Evolutionary conservation across 2,797 vertebrate species (phyloP).

Genomic region (Squalus acanthias): DNA sequence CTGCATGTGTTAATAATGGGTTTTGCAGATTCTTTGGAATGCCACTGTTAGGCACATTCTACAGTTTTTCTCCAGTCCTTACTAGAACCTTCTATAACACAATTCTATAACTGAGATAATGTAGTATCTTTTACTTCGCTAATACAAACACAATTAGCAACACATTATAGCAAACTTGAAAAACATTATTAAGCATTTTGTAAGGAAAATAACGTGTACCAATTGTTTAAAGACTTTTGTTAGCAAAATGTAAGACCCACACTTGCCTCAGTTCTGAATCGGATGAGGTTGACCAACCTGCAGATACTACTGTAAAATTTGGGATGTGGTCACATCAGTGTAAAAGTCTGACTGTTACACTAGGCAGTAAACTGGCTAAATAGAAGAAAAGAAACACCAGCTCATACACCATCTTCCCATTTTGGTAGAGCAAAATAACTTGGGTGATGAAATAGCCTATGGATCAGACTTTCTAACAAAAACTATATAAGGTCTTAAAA

Average conservation of each 20-base stretch:
- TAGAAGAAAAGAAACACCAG: too few species aligned
- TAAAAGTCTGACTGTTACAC: neutral
- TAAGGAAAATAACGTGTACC: neutral
- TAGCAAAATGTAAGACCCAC: neutral
- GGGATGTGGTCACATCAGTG: too few species aligned
- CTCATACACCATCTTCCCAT: neutral
- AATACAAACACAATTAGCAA: neutral
- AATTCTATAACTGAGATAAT: neutral
- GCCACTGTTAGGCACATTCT: neutral
- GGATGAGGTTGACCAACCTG: neutral
- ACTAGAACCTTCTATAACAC: neutral
- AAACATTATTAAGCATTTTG: neutral
- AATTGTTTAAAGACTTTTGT: neutral
- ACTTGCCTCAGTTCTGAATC: neutral
- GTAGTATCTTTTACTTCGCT: neutral
- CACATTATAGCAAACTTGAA: neutral
- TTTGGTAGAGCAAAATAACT: neutral
- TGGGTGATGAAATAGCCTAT: neutral
- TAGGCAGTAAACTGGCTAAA: neutral
- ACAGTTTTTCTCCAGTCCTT: neutral
- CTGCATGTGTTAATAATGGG: neutral
- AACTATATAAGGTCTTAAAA: neutral
- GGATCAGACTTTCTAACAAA: too few species aligned
- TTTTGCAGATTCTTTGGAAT: neutral
- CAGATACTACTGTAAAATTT: neutral